Evolutionary conservation across 2,113 vertebrate genomes (phyloP).

Genomic region (Macroglossus sobrinus): DNA sequence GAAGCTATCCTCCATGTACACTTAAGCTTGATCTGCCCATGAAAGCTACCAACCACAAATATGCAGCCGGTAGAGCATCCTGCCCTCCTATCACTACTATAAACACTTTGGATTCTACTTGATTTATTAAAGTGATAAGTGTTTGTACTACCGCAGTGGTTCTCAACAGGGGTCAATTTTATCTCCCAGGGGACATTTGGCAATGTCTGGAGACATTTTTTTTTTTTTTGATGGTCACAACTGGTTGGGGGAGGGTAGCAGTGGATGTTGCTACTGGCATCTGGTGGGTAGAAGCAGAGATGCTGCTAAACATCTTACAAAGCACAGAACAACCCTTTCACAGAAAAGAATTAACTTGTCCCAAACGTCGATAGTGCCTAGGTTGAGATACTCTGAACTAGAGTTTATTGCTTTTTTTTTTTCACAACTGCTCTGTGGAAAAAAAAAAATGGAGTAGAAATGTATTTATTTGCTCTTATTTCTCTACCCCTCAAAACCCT

Average conservation of each 20-base stretch:
- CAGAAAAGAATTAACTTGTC: not conserved
- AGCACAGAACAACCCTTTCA: not conserved
- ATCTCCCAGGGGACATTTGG: not conserved
- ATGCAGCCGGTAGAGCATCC: not conserved
- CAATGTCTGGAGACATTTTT: not conserved
- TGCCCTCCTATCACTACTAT: not conserved
- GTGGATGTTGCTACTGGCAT: not conserved
- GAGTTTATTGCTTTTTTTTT: not conserved
- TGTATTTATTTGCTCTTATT: not conserved
- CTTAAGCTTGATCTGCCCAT: constrained; percentile 56
- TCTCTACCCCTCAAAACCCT: not conserved
- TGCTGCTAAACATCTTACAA: not conserved
- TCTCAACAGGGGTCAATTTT: not conserved
- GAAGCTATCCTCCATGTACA: constrained; percentile 52
- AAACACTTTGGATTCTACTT: not conserved
- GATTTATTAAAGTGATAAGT: constrained; percentile 27
- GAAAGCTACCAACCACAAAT: constrained; percentile 58
- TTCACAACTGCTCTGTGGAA: not conserved
- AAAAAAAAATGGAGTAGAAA: not conserved
- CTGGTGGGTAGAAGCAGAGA: not conserved
- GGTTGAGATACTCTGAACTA: not conserved
- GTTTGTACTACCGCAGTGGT: not conserved
- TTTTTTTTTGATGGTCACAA: not conserved
- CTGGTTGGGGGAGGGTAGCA: too few relatives aligned
- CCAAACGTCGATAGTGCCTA: not conserved